Percentiles rank a stretch among this genome's conserved stretches.
Evolutionary conservation across 2,888 invertebrate genomes (phyloP).

Genomic region (Lottia scabra): DNA sequence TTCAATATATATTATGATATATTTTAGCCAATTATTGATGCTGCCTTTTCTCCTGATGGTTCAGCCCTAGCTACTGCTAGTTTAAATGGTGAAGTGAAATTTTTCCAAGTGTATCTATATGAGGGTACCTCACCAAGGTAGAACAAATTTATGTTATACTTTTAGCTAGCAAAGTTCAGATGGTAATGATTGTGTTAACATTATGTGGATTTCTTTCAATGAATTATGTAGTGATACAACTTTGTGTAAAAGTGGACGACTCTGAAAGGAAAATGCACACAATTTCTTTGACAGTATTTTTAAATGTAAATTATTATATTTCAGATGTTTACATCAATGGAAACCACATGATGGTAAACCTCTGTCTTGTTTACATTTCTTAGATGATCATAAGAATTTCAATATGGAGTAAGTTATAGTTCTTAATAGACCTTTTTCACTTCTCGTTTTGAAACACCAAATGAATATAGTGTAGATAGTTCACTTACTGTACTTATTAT

Average conservation of each 20-base stretch:
- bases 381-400: constrained; percentile 89
- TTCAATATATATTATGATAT: constrained; percentile 48
- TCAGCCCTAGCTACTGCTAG: constrained; percentile 93
- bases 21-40: constrained; percentile 79
- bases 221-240: no score
- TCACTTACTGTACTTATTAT: not conserved
- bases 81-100: constrained; percentile 89
- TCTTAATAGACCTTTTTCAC: no score
- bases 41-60: constrained; percentile 93
- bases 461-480: no score
- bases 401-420: constrained; percentile 71
- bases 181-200: no score
- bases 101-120: constrained; percentile 79
- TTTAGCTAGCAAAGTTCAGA: not conserved
- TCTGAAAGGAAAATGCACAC: not conserved
- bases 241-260: no score
- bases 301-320: not conserved
- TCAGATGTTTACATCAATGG: constrained; percentile 90
- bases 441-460: no score
- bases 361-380: constrained; percentile 89
- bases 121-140: constrained; percentile 53
- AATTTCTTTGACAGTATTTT: not conserved
- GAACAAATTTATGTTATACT: not conserved
- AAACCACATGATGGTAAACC: constrained; percentile 90
- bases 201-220: no score